Evolutionary conservation across 2,113 vertebrate species (phyloP).

Genomic region (Gnathonemus longibarbis): DNA sequence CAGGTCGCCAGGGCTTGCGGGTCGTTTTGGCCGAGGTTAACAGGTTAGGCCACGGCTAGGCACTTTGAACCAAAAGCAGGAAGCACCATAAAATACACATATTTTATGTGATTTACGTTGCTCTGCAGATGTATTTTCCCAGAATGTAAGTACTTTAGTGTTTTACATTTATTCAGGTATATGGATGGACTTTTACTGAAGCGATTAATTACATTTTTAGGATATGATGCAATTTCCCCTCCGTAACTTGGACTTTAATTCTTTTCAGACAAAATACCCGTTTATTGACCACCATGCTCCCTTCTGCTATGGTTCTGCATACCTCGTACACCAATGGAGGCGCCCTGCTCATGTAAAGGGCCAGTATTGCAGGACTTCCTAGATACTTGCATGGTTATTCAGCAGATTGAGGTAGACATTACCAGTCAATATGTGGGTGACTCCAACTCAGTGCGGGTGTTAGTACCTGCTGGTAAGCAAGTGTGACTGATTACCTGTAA

Average conservation of each 20-base stretch:
- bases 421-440: neutral
- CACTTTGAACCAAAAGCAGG: neutral
- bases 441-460: neutral
- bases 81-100: neutral
- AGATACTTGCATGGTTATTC: neutral
- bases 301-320: neutral
- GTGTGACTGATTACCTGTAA: constrained; percentile 60
- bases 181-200: neutral
- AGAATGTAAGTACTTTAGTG: constrained; percentile 8
- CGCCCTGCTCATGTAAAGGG: neutral
- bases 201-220: neutral
- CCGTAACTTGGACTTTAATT: neutral
- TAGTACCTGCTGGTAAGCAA: neutral
- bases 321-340: neutral
- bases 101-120: neutral
- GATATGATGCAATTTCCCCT: neutral
- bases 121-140: neutral
- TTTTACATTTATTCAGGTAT: neutral
- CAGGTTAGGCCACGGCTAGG: neutral
- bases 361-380: neutral
- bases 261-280: neutral
- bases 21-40: neutral
- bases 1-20: neutral
- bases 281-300: neutral
- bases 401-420: neutral